phyloP scores from a whole-genome alignment of 1,140 invertebrate genomes.

The Euura lappo region DNA sequence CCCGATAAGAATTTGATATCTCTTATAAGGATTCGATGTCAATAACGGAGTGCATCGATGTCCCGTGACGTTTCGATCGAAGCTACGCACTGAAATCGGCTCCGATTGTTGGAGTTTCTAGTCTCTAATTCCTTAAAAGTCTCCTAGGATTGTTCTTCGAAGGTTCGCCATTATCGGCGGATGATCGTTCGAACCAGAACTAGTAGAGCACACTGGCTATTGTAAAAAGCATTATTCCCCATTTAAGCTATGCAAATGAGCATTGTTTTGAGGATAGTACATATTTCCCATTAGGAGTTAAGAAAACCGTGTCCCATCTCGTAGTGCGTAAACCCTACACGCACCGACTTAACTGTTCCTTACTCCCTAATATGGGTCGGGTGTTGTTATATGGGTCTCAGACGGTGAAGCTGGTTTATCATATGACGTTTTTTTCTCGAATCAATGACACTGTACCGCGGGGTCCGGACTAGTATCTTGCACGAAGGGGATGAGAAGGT shows the following conservation, averaged over 20 bases:
- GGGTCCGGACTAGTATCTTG: too few species aligned
- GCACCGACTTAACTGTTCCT: slow-evolving; percentile 12
- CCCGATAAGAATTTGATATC: too few species aligned
- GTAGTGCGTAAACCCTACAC: slow-evolving; percentile 11
- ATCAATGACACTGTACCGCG: neutral
- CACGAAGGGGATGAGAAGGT: too few species aligned
- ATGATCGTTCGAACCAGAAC: neutral
- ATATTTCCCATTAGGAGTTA: neutral
- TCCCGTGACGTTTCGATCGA: too few species aligned
- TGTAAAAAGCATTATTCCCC: neutral
- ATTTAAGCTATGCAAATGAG: slow-evolving; percentile 5
- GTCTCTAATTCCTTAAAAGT: neutral
- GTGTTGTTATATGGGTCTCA: slow-evolving; percentile 10
- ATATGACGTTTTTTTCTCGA: neutral
- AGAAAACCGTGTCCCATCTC: neutral
- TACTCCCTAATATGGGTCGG: slow-evolving; percentile 11
- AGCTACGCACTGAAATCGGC: too few species aligned
- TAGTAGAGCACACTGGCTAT: neutral
- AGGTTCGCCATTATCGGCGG: neutral
- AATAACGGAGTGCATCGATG: too few species aligned
- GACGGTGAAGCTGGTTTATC: neutral
- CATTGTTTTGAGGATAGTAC: neutral
- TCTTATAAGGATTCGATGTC: too few species aligned
- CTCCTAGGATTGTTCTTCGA: neutral
- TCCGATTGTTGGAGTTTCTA: too few species aligned